Evolutionary conservation across 2,888 invertebrate species (phyloP).

Genomic region (Cistogaster globosa): DNA sequence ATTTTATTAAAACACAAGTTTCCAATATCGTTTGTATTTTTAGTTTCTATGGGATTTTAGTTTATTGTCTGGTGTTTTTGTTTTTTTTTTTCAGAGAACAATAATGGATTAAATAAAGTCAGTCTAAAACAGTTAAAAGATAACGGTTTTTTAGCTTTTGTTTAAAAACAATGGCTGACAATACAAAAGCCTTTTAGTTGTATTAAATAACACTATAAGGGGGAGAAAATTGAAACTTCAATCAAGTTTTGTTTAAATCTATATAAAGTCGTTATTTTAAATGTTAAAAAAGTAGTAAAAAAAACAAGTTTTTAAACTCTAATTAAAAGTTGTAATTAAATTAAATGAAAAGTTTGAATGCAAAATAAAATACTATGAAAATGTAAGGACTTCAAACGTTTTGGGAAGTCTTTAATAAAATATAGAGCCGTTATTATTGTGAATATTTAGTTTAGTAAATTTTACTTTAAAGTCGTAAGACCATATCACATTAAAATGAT

Average conservation of each 20-base stretch:
- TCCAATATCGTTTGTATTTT: slow-evolving; percentile 24
- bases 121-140: slow-evolving; percentile 43
- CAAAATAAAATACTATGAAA: too few species aligned
- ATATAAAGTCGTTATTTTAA: neutral
- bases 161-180: slow-evolving; percentile 43
- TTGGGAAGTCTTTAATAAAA: too few species aligned
- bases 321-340: too few species aligned
- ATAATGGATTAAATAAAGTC: slow-evolving; percentile 63
- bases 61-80: slow-evolving; percentile 56
- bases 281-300: neutral
- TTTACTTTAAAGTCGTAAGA: too few species aligned
- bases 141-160: slow-evolving; percentile 26
- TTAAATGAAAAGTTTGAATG: too few species aligned
- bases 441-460: too few species aligned
- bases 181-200: slow-evolving; percentile 52
- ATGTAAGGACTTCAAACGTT: too few species aligned
- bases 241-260: slow-evolving; percentile 3
- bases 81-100: slow-evolving; percentile 25
- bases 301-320: too few species aligned
- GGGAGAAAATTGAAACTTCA: slow-evolving; percentile 21
- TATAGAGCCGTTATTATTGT: too few species aligned
- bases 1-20: slow-evolving; percentile 53
- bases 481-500: too few species aligned
- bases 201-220: slow-evolving; percentile 15
- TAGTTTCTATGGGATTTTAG: slow-evolving; percentile 58